Evolutionary conservation across 2,888 invertebrate species (phyloP).

Genomic region (Trichogramma dendrolimi): DNA sequence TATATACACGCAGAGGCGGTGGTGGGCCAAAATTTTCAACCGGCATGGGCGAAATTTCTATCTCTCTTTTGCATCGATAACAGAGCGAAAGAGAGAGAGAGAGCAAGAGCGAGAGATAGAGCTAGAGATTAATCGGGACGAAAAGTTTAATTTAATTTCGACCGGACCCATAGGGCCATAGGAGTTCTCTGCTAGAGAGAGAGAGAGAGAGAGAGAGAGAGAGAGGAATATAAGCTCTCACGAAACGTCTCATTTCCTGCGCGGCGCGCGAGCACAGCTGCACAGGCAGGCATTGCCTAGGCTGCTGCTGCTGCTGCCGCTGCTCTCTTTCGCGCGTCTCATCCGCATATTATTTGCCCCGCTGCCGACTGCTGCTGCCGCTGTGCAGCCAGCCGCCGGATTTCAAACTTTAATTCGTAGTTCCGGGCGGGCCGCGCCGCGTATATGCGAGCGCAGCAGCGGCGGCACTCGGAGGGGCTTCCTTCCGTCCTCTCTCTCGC

Average conservation of each 20-base stretch:
- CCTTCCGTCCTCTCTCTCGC: not conserved
- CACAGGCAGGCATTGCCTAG: not conserved
- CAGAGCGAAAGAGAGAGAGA: not conserved
- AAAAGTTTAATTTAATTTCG: constrained; percentile 44
- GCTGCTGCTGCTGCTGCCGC: constrained; percentile 5
- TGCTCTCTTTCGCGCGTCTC: constrained; percentile 6
- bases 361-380: constrained; percentile 2
- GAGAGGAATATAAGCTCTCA: constrained; percentile 5
- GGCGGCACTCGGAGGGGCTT: not conserved
- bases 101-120: not conserved
- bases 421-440: constrained; percentile 16
- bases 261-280: constrained; percentile 24
- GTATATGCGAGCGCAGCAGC: not conserved
- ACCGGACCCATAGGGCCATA: constrained; percentile 7
- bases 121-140: constrained; percentile 35
- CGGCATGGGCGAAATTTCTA: not conserved
- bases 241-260: constrained; percentile 37
- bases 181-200: too few species aligned
- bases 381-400: constrained; percentile 27
- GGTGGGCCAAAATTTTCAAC: too few species aligned
- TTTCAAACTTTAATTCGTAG: constrained; percentile 41
- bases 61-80: constrained; percentile 11
- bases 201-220: too few species aligned
- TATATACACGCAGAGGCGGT: too few species aligned
- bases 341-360: constrained; percentile 40